These are phyloP conservation scores for Paedocypris sp. DNA, from an alignment of 2,113 vertebrate genomes.

Conservation along the genomic window DNA sequence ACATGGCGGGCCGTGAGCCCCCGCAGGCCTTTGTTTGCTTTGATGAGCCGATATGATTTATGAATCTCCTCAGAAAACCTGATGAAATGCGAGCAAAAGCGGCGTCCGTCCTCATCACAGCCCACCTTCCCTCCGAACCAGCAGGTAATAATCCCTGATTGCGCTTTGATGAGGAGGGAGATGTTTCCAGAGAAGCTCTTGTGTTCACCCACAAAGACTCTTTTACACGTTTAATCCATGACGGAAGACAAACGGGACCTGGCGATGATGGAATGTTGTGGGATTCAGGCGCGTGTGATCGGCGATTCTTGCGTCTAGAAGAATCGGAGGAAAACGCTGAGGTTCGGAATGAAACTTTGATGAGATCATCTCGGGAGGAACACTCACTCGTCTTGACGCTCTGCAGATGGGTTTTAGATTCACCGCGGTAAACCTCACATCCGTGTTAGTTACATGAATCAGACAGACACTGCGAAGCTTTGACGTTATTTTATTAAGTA, in stretches of 20 bases:
- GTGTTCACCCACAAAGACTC: neutral
- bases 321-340: slow-evolving; percentile 11
- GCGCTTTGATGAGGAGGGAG: slow-evolving; percentile 6
- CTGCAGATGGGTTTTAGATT: slow-evolving; percentile 13
- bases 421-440: too few species aligned
- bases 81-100: slow-evolving; percentile 9
- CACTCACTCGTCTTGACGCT: neutral
- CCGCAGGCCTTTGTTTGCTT: neutral
- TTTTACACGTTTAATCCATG: slow-evolving; percentile 17
- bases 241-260: too few species aligned
- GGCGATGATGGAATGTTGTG: too few species aligned
- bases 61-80: neutral
- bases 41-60: slow-evolving; percentile 16
- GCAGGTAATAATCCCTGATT: slow-evolving; percentile 13
- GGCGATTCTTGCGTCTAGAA: neutral
- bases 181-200: neutral
- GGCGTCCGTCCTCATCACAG: neutral
- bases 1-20: neutral
- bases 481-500: too few species aligned
- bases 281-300: too few species aligned
- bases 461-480: too few species aligned
- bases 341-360: slow-evolving; percentile 1
- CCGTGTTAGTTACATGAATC: too few species aligned
- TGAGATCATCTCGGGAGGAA: neutral
- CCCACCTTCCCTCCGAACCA: slow-evolving; percentile 1